These are phyloP conservation scores for Athalia circularis DNA, from an alignment of 2,888 invertebrate genomes.

Conservation along the genomic window DNA sequence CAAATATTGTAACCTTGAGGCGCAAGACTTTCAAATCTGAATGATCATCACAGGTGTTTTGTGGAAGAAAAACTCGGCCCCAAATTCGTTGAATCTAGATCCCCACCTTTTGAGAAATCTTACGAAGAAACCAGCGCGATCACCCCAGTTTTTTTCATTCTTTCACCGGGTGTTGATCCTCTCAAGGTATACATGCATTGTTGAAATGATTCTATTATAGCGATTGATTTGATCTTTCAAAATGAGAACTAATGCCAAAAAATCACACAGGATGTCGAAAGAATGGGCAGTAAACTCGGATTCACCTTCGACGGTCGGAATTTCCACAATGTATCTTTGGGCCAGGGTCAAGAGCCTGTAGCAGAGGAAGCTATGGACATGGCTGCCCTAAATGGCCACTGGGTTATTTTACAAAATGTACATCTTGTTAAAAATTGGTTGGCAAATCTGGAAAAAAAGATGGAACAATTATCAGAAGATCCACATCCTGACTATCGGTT, in stretches of 20 bases:
- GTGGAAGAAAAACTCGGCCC: conserved; percentile 92
- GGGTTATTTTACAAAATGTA: conserved; percentile 96
- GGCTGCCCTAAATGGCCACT: conserved; percentile 85
- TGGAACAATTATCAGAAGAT: conserved; percentile 86
- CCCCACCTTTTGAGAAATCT: conserved; percentile 89
- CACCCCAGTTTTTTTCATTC: conserved; percentile 94
- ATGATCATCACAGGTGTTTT: conserved; percentile 78
- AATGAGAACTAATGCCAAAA: background rate
- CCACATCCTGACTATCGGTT: conserved; percentile 76
- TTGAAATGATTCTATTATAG: background rate
- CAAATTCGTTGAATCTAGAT: conserved; percentile 87
- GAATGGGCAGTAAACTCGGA: conserved; percentile 86
- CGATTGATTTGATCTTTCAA: background rate
- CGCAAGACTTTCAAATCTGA: background rate
- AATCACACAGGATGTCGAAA: conserved; percentile 85
- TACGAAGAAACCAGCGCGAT: conserved; percentile 89
- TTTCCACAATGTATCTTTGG: conserved; percentile 94
- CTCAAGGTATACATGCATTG: conserved; percentile 79
- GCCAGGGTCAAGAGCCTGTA: conserved; percentile 95
- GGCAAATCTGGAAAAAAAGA: conserved; percentile 90
- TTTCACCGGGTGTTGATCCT: conserved; percentile 96
- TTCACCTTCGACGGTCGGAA: conserved; percentile 87
- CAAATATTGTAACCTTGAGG: conserved; percentile 36
- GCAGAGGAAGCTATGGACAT: conserved; percentile 91
- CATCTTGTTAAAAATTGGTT: conserved; percentile 95